Percentiles rank a stretch among this genome's conserved stretches.
Evolutionary conservation across 2,113 vertebrate genomes (phyloP).

Genomic region (Spheniscus mendiculus): DNA sequence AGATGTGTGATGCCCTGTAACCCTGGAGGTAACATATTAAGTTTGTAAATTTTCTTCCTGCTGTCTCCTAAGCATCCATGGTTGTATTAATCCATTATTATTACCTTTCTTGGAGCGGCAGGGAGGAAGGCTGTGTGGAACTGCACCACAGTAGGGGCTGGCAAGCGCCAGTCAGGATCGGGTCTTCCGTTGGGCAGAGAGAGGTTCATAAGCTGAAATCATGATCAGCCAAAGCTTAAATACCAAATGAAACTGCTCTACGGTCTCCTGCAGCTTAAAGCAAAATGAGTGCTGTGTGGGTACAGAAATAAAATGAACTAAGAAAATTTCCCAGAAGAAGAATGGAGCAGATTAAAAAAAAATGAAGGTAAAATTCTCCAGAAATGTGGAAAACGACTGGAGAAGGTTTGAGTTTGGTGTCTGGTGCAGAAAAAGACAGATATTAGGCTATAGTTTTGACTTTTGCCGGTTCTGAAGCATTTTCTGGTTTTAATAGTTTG

Average conservation of each 20-base stretch:
- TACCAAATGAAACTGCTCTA: background rate
- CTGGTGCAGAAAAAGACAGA: background rate
- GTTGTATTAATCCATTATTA: background rate
- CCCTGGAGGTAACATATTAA: background rate
- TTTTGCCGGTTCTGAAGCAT: background rate
- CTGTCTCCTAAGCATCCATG: background rate
- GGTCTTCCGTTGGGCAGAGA: rapidly evolving
- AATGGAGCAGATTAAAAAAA: background rate
- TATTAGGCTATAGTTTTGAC: background rate
- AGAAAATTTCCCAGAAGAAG: background rate
- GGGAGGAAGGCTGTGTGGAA: background rate
- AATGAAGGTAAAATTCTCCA: background rate
- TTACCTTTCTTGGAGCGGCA: background rate
- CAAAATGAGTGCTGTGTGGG: background rate
- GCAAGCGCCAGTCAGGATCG: rapidly evolving
- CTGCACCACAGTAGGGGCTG: background rate
- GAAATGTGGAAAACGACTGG: background rate
- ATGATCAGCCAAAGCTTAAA: background rate
- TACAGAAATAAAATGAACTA: background rate
- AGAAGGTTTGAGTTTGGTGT: background rate
- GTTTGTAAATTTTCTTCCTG: background rate
- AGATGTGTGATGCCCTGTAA: background rate
- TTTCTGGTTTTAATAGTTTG: background rate
- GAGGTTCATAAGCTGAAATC: background rate
- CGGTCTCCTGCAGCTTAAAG: background rate